Evolutionary conservation across 2,113 vertebrate species (phyloP), one percentile per base, ranked within the genome.

Genomic region (Sylvietta virens): DNA sequence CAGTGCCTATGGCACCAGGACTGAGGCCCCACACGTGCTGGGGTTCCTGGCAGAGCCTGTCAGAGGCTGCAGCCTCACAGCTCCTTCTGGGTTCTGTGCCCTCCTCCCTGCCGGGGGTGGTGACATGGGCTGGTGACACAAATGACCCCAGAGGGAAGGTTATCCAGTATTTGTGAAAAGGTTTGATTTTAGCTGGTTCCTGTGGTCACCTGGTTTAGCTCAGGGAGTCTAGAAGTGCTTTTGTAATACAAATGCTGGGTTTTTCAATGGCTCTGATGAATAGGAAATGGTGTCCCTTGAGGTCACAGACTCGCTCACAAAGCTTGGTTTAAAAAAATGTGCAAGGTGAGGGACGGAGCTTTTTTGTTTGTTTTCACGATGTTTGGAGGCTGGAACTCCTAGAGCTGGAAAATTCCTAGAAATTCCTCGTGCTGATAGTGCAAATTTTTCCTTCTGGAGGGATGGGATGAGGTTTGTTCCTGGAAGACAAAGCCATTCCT

Each of bases 81-180:
- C 30, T 47, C 31, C 8, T 11, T 37, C 57, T 48, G 14, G 50
- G 21, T 61, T 26, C 19, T 0, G 0, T 69, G 20, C 16, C 58
- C 87, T 80, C 73, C 66, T 65, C n/a, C 13, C n/a, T 62, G 30
- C 8, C 3, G 13, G 35, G 33, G 11, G 53, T 70, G 67, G 16
- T 80, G 31, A 35, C 23, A 7, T 7, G 48, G 64, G 60, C 37
- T 13, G 40, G 58, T 8, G 31, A 24, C 42, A 56, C 31, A 60
- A 86, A 66, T 31, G 16, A 33, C 8, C 88, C 31, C 26, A 22
- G 18, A 26, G 19, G 28, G 60, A 57, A 77, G n/a, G 31, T 62
- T 13, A n/a, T 39, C 20, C 47, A 8, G 0, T 18, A n/a, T 30
- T 40, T 66, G 54, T 58, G 33, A 17, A 37, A 77, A 67, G 11